A percentile compares a stretch with the other conserved stretches of the same genome.
These are phyloP conservation scores for Thaumetopoea pityocampa DNA, from an alignment of 1,140 invertebrate species.

Conservation along the genomic window DNA sequence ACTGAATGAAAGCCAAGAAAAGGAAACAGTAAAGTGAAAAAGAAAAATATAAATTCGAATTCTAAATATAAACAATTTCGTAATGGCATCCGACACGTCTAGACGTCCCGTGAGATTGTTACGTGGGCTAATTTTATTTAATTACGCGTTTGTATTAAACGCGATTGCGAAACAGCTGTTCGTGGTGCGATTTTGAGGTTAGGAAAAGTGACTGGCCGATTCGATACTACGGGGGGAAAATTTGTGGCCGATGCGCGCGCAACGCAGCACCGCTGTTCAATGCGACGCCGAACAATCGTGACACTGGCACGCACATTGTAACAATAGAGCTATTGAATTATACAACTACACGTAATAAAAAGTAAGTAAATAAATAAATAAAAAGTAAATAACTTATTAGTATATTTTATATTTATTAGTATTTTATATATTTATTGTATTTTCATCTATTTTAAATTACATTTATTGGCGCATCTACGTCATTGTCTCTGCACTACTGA, in stretches of 20 bases:
- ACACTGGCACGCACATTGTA: slow-evolving; percentile 26
- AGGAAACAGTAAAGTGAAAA: slow-evolving; percentile 52
- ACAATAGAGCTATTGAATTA: slow-evolving; percentile 3
- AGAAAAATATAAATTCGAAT: slow-evolving; percentile 34
- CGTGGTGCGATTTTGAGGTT: slow-evolving; percentile 50
- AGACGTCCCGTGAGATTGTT: slow-evolving; percentile 32
- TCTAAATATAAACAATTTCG: slow-evolving; percentile 70
- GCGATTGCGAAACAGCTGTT: slow-evolving; percentile 55
- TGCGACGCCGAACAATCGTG: slow-evolving; percentile 31
- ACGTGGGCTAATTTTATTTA: slow-evolving; percentile 14
- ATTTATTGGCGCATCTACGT: no score
- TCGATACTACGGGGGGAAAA: slow-evolving; percentile 40
- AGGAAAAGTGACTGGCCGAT: slow-evolving; percentile 57
- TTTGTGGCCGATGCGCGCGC: slow-evolving; percentile 54
- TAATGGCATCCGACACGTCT: slow-evolving; percentile 49
- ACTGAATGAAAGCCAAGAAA: slow-evolving; percentile 62
- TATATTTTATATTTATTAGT: no score
- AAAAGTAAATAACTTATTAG: no score
- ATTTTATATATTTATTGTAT: no score
- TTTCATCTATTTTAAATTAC: no score
- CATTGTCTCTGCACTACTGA: no score
- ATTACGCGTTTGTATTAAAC: slow-evolving; percentile 9
- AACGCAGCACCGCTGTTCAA: slow-evolving; percentile 41
- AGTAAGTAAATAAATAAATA: no score
- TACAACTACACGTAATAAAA: no score